phyloP scores from a whole-genome alignment of 2,888 invertebrate genomes.

The Plagiodera versicolora region DNA sequence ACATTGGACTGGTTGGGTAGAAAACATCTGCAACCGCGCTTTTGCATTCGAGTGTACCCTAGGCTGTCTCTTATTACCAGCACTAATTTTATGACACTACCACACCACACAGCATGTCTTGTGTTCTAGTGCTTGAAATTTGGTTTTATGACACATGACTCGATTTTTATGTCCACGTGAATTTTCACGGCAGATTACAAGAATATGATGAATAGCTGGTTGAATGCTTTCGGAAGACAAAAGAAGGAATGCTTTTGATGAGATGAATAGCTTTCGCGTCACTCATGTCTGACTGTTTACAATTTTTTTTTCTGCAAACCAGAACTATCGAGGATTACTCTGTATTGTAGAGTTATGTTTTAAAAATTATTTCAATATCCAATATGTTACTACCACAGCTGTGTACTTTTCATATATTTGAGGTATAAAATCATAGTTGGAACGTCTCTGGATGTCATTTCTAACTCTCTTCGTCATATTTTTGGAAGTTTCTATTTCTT shows the following conservation, averaged over 20 bases:
- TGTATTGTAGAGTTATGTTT: too few relatives aligned
- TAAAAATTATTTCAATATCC: too few relatives aligned
- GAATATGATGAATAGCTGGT: constrained; percentile 1
- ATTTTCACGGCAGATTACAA: not conserved
- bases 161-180: not conserved
- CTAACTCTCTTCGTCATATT: too few relatives aligned
- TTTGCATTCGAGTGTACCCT: not conserved
- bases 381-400: too few relatives aligned
- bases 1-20: too few relatives aligned
- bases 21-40: not conserved
- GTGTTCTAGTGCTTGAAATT: constrained; percentile 1
- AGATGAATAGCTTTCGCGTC: not conserved
- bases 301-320: not conserved
- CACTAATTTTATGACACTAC: not conserved
- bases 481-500: too few relatives aligned
- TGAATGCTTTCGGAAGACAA: constrained; percentile 1
- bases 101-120: not conserved
- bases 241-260: constrained; percentile 1
- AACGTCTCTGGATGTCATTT: too few relatives aligned
- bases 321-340: not conserved
- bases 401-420: too few relatives aligned
- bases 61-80: constrained; percentile 1
- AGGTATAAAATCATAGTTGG: too few relatives aligned
- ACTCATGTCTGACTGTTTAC: not conserved
- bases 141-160: constrained; percentile 1